Base-by-base conservation (phyloP, 2,113 vertebrate species). In the Lophura nycthemera region DNA sequence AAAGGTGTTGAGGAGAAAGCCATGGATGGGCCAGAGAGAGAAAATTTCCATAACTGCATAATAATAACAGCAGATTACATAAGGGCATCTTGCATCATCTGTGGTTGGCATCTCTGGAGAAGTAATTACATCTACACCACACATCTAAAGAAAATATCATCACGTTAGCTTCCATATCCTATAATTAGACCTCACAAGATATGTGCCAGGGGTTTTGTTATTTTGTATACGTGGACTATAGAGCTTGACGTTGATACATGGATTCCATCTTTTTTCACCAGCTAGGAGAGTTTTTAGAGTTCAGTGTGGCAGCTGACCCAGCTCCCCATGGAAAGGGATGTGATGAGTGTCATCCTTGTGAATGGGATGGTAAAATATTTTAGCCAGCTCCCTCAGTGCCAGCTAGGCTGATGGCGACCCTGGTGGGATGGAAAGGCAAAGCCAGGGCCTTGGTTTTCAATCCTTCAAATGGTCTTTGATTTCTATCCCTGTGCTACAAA, bases 91-190 rank as follows among this genome's bases (percentile, higher is more conserved):
- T 83, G 66, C 78, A 43, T 95, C 96, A 94, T 94, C 88, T 78
- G 90, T 4, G 40, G 74, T 83, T 92, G 87, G 93, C 96, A 95
- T 92, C 95, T 96, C 92, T 7, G 42, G 94, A 94, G 95, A 67
- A 92, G 91, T 83, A 86, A 96, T 83, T 92, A 89, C 95, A 96
- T 96, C 93, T 97, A 85, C 79, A 93, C 87, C 85, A 71, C 79
- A 75, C 75, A 89, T 87, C 94, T 80, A 71, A 91, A 80, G 93
- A 71, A 97, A 97, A 97, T 42, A 92, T 77, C 70, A 83, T 91
- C 96, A 88, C 29, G 7, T 96, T 89, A 77, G 60, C 93, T 92
- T 93, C 91, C 93, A 95, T 88, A 89, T 88, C 80, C 80, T 94
- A 88, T 79, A 82, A 94, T 92, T 95, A 96, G 77, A 86, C 86